Percentiles rank a stretch among this genome's conserved stretches.
Evolutionary conservation across 1,140 invertebrate genomes (phyloP).

Genomic region (Argopecten irradians): DNA sequence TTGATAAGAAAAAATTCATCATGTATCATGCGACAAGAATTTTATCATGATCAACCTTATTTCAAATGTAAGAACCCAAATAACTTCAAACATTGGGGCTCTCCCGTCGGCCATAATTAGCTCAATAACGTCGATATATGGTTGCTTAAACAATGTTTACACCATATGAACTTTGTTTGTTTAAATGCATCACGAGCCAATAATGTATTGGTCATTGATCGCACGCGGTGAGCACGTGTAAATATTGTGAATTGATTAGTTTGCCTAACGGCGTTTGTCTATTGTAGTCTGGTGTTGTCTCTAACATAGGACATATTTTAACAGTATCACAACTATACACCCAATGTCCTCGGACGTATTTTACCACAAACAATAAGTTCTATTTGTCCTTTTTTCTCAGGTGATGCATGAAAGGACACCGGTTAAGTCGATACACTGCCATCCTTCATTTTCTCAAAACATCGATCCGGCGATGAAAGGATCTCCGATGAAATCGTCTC

Average conservation of each 20-base stretch:
- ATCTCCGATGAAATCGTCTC: not conserved
- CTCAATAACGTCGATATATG: not conserved
- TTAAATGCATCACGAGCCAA: not conserved
- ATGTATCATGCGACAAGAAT: too few species aligned
- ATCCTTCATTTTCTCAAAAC: constrained; percentile 16
- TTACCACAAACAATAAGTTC: not conserved
- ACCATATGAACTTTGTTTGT: not conserved
- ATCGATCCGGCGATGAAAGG: not conserved
- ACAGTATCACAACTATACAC: not conserved
- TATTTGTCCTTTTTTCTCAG: not conserved
- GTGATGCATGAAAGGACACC: constrained; percentile 14
- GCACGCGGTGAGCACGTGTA: not conserved
- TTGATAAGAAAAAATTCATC: too few species aligned
- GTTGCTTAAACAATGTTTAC: not conserved
- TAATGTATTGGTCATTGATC: constrained; percentile 11
- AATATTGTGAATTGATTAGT: not conserved
- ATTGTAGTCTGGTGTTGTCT: not conserved
- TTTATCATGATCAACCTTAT: too few species aligned
- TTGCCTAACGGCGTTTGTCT: not conserved
- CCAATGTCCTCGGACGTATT: not conserved
- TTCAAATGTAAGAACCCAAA: too few species aligned
- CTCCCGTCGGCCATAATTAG: not conserved
- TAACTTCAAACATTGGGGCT: not conserved
- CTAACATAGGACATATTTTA: not conserved
- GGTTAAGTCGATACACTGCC: not conserved